Evolutionary conservation across 1,140 invertebrate genomes (phyloP), one percentile per base, ranked within the genome.

Genomic region (Drosophila eugracilis): DNA sequence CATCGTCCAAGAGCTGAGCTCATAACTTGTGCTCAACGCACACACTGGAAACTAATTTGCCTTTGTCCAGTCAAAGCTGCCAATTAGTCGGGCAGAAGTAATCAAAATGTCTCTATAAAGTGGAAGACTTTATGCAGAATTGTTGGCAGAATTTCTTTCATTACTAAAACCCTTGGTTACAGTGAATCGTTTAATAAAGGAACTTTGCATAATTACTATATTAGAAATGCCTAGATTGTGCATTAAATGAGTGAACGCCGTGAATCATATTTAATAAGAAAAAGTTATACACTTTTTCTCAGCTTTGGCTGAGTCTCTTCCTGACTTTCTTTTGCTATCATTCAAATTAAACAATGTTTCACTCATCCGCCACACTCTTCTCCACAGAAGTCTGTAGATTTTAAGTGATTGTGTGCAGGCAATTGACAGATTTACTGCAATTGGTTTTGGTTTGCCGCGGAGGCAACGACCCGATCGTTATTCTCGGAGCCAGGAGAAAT

Each of bases 401-500:
- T 75, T 44, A 75, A 74, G 66, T 73, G 66, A 67, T 73, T 65
- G 73, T 54, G 34, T 41, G 44, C 65, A 50, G 14, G 39, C 69
- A 73, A 83, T 84, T 77, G 79, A 83, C 79, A 85, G 79, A 83
- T 83, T 83, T 83, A 83, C 80, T 84, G 78, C 78, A 78, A 75
- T 84, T 83, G 77, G 70, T 37, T 72, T 71, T 45, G 57, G 47
- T 48, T 53, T 54, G 45, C 45, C 75, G 60, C 7, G 45, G 45
- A 80, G 77, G 69, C 77, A 80, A 76, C 44, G 77, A 80, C 65
- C 77, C 78, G 53, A 58, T 49, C 28, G 9, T 15, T 17, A 34
- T 41, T 19, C 39, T 17, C 66, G 24, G 32, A n/a, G 4, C 37
- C 14, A 26, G 53, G 21, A 17, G 36, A 19, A 63, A 30, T 69